phyloP scores from a whole-genome alignment of 2,888 invertebrate genomes.

The Lydus trimaculatus region DNA sequence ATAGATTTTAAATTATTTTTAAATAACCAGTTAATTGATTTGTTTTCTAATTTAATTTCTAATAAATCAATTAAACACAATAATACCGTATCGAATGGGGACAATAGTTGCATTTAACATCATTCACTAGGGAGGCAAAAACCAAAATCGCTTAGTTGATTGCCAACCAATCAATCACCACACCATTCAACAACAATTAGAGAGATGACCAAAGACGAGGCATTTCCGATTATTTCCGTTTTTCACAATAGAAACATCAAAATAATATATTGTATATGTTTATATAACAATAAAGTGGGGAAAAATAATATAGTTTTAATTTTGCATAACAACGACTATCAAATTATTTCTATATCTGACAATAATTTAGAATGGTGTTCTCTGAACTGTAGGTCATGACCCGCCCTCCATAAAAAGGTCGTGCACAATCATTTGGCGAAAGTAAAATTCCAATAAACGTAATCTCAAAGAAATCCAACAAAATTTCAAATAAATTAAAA shows the following conservation, averaged over 20 bases:
- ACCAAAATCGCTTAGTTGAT: conserved; percentile 8
- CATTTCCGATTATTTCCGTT: not conserved
- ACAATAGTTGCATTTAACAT: conserved; percentile 2
- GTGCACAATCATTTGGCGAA: too few relatives aligned
- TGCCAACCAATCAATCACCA: conserved; percentile 6
- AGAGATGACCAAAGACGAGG: not conserved
- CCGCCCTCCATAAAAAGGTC: too few relatives aligned
- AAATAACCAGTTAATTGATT: not conserved
- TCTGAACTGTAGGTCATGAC: too few relatives aligned
- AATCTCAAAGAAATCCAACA: too few relatives aligned
- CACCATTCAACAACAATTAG: conserved; percentile 5
- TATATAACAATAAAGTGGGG: too few relatives aligned
- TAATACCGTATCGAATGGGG: not conserved
- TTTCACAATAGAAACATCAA: not conserved
- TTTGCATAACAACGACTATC: too few relatives aligned
- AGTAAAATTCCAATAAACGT: too few relatives aligned
- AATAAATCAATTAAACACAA: not conserved
- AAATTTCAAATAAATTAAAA: too few relatives aligned
- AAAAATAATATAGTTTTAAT: too few relatives aligned
- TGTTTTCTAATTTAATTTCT: not conserved
- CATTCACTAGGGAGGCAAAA: not conserved
- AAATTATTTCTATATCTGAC: too few relatives aligned
- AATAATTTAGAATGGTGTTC: too few relatives aligned
- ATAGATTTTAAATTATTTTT: too few relatives aligned
- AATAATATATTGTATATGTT: not conserved